A percentile compares a stretch with the other conserved stretches of the same genome.
Evolutionary conservation across 2,797 vertebrate genomes (phyloP).

Genomic region (Malurus leucopterus): DNA sequence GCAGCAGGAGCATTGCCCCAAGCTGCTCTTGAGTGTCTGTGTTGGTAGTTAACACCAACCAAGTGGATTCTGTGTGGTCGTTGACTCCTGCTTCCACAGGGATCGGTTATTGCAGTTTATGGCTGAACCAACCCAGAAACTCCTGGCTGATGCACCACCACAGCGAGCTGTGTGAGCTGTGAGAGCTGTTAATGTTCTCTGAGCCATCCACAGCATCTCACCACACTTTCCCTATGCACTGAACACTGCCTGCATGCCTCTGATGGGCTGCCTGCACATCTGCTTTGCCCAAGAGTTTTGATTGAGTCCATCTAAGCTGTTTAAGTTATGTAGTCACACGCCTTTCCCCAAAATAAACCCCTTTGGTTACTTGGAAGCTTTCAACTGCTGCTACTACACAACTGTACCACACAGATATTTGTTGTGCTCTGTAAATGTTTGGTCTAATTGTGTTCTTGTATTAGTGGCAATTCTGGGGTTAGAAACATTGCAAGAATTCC

Average conservation of each 20-base stretch:
- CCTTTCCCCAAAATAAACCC: slow-evolving; percentile 14
- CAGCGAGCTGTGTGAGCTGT: neutral
- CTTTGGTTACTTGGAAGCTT: neutral
- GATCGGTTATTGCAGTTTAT: neutral
- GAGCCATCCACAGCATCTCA: neutral
- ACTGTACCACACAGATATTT: neutral
- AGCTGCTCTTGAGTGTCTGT: neutral
- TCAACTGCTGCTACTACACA: neutral
- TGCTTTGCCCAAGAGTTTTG: neutral
- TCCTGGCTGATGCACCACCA: rapidly evolving
- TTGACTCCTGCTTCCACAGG: neutral
- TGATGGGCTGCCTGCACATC: neutral
- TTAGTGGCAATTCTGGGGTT: slow-evolving; percentile 2
- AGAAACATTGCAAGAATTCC: slow-evolving; percentile 21
- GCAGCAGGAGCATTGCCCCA: neutral
- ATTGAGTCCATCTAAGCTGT: neutral
- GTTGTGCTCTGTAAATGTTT: neutral
- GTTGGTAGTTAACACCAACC: neutral
- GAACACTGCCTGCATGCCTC: neutral
- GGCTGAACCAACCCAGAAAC: neutral
- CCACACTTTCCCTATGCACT: rapidly evolving
- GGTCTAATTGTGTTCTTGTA: neutral
- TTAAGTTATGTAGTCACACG: neutral
- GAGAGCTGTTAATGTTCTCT: neutral
- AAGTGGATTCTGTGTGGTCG: neutral